phyloP scores from a whole-genome alignment of 2,888 invertebrate genomes.

The Drosophila kuntzei region DNA sequence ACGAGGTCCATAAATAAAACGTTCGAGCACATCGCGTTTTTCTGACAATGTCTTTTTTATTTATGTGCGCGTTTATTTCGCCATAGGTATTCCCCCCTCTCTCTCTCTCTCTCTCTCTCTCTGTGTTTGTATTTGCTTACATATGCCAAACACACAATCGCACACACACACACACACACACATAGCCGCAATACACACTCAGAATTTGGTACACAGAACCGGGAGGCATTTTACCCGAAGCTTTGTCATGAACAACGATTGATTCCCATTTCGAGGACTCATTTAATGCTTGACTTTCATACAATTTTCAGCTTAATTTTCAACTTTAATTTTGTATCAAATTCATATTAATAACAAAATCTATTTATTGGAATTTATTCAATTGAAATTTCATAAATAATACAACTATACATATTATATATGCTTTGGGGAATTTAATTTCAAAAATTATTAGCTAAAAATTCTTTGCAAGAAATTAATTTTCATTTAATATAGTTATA shows the following conservation, averaged over 20 bases:
- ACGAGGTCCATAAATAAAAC: slow-evolving; percentile 60
- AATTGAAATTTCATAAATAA: neutral
- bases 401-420: neutral
- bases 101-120: slow-evolving; percentile 37
- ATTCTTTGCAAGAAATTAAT: neutral
- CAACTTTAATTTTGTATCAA: neutral
- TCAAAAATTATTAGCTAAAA: neutral
- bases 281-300: slow-evolving; percentile 19
- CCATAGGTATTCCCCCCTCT: slow-evolving; percentile 55
- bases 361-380: neutral
- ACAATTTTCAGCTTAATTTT: neutral
- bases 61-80: slow-evolving; percentile 74
- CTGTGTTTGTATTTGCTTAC: slow-evolving; percentile 64
- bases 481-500: neutral
- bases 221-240: slow-evolving; percentile 43
- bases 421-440: neutral
- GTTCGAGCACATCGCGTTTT: slow-evolving; percentile 65
- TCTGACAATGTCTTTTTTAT: slow-evolving; percentile 67
- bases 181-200: slow-evolving; percentile 5
- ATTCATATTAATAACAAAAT: neutral
- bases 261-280: slow-evolving; percentile 43
- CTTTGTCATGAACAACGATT: slow-evolving; percentile 54
- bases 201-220: slow-evolving; percentile 42
- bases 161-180: slow-evolving; percentile 19
- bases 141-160: slow-evolving; percentile 49